phyloP scores from a whole-genome alignment of 1,140 invertebrate species.

The Hirudo medicinalis region DNA sequence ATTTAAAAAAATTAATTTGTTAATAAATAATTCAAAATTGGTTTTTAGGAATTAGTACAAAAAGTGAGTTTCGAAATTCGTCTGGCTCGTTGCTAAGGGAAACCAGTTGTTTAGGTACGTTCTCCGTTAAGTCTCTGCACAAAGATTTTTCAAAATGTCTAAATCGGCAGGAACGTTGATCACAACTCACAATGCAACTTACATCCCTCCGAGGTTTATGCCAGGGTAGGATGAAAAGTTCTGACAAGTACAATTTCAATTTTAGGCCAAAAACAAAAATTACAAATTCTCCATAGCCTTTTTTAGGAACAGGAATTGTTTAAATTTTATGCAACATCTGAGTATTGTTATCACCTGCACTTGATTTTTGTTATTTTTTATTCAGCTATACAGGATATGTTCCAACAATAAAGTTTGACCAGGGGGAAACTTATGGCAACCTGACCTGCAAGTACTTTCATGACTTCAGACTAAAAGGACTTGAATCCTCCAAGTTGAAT shows the following conservation, averaged over 20 bases:
- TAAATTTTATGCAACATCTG: background rate
- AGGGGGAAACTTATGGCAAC: slow-evolving; percentile 42
- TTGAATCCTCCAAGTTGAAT: slow-evolving; percentile 36
- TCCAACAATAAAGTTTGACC: slow-evolving; percentile 41
- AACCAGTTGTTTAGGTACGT: too few species aligned
- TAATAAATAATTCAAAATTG: too few species aligned
- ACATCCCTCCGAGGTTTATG: slow-evolving; percentile 40
- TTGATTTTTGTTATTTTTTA: slow-evolving; percentile 3
- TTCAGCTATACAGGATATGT: slow-evolving; percentile 40
- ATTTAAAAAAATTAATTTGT: too few species aligned
- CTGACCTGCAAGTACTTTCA: slow-evolving; percentile 41
- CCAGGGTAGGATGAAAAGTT: slow-evolving; percentile 33
- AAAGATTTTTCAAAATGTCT: slow-evolving; percentile 31
- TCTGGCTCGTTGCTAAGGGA: too few species aligned
- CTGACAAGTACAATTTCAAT: background rate
- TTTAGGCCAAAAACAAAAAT: background rate
- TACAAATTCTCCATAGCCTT: background rate
- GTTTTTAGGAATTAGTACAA: too few species aligned
- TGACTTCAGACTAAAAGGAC: slow-evolving; percentile 36
- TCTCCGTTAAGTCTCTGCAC: too few species aligned
- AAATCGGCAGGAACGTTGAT: slow-evolving; percentile 39
- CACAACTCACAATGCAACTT: slow-evolving; percentile 42
- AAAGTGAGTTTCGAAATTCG: too few species aligned
- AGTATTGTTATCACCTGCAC: background rate
- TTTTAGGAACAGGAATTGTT: too few species aligned